Conservation (phyloP, 2,888 invertebrate genomes). For the Cataglyphis albicans region DNA sequence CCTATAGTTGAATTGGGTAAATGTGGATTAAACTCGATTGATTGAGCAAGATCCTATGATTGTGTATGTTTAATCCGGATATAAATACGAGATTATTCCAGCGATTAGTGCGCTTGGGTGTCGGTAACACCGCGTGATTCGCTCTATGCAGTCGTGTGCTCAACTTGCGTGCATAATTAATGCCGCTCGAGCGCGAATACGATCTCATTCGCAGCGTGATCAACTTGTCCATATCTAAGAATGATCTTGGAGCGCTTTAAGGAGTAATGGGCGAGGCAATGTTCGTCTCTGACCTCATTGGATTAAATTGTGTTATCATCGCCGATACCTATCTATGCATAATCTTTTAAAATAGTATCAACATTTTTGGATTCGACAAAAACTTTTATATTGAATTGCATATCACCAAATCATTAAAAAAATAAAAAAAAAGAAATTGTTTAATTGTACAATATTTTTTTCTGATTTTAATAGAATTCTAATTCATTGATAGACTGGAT, state of each 20-base stretch:
- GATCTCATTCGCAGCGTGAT: conserved; percentile 45
- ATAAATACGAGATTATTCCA: conserved; percentile 59
- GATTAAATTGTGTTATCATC: conserved; percentile 10
- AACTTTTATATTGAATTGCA: neutral
- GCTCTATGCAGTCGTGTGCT: conserved; percentile 31
- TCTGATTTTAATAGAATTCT: neutral
- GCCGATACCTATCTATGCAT: neutral
- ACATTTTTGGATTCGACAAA: neutral
- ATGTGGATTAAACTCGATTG: neutral
- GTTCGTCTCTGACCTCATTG: conserved; percentile 27
- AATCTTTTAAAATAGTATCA: neutral
- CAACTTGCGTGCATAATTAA: conserved; percentile 62
- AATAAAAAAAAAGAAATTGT: neutral
- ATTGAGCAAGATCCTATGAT: conserved; percentile 31
- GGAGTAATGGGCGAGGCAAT: conserved; percentile 23
- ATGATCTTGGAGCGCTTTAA: conserved; percentile 34
- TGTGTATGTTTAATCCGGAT: conserved; percentile 46
- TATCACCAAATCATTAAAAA: neutral
- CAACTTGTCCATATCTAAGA: conserved; percentile 51
- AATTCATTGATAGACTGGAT: neutral
- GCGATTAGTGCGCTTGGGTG: conserved; percentile 52
- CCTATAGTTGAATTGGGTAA: neutral
- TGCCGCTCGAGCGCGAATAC: conserved; percentile 44
- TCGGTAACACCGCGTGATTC: conserved; percentile 44
- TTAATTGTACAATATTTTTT: neutral